These are phyloP conservation scores for Chitala chitala DNA, from an alignment of 2,113 vertebrate genomes.

Conservation along the genomic window DNA sequence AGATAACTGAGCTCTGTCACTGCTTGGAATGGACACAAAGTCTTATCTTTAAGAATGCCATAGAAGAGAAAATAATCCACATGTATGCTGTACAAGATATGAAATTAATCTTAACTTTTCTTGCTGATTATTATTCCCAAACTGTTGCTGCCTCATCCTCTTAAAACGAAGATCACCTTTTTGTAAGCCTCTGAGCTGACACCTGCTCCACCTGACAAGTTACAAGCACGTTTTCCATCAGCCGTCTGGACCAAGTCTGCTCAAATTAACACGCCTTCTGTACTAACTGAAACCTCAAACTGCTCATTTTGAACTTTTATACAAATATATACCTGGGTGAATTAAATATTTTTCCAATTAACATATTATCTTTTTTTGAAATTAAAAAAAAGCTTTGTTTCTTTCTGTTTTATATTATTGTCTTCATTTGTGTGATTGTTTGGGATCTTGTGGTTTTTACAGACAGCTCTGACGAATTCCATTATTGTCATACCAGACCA, in stretches of 20 bases:
- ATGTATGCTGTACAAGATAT: too few species aligned
- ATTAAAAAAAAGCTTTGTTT: slow-evolving; percentile 52
- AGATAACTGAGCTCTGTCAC: slow-evolving; percentile 71
- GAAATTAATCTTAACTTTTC: too few species aligned
- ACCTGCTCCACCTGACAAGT: not conserved
- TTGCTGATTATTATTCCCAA: too few species aligned
- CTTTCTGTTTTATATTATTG: slow-evolving; percentile 8
- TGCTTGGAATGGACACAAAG: slow-evolving; percentile 31
- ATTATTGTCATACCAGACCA: slow-evolving; percentile 2
- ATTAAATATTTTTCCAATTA: slow-evolving; percentile 10
- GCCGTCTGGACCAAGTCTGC: not conserved
- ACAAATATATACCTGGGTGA: slow-evolving; percentile 13
- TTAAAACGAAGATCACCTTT: slow-evolving; percentile 37
- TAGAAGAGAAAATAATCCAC: slow-evolving; percentile 11
- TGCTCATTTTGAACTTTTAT: not conserved
- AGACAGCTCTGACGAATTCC: not conserved
- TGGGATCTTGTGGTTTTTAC: slow-evolving; percentile 1
- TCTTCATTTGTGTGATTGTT: slow-evolving; percentile 1
- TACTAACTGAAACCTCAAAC: not conserved
- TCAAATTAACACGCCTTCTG: too few species aligned
- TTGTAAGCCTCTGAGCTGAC: slow-evolving; percentile 19
- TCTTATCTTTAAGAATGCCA: too few species aligned
- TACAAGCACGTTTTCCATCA: not conserved
- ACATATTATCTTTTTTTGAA: slow-evolving; percentile 2
- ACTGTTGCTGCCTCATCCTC: slow-evolving; percentile 33